Evolutionary conservation across 2,797 vertebrate genomes (phyloP), one percentile per base, ranked within the genome.

Genomic region (Ciconia nigra): DNA sequence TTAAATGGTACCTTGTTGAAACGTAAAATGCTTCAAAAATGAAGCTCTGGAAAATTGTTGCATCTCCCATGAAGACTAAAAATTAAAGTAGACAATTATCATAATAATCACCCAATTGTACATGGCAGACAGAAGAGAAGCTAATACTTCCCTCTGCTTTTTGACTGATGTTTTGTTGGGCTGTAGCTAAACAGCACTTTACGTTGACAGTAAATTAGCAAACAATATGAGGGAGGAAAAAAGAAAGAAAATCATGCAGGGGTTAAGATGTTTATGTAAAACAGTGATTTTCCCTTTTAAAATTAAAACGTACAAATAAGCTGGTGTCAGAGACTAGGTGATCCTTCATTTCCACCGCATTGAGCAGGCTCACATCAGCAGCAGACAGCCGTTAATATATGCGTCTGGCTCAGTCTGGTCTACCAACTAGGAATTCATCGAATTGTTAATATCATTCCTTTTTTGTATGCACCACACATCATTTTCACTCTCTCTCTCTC

Each of bases 301-400:
- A 98, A 98, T 98, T 97, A 98, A 98, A 98, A 98, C 8, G 92
- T 98, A 98, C 97, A 98, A 98, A 98, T 98, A 98, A 98, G 96
- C 97, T 97, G 84, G 97, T 98, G 96, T 98, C 98, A 98, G 97
- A 97, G 97, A 95, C 96, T 97, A 98, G 98, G 98, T 98, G 98
- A 99, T 99, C 98, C 98, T 99, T 99, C 98, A 98, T 99, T 98
- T 99, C 98, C 98, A 98, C 98, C 52, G 98, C 97, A 98, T 97
- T 98, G 98, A 99, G 98, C 99, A 99, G 97, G 98, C 98, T 99
- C 98, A 96, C 98, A 98, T 97, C 98, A 98, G 98, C 98, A 98
- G 98, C 99, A 99, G 99, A 99, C 99, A 98, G 98, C 98, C 98
- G 98, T 98, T 99, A 99, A 99, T 99, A 97, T 99, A 99, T 99